Conservation (phyloP, 2,888 invertebrate species). For the Ecdyonurus torrentis region DNA sequence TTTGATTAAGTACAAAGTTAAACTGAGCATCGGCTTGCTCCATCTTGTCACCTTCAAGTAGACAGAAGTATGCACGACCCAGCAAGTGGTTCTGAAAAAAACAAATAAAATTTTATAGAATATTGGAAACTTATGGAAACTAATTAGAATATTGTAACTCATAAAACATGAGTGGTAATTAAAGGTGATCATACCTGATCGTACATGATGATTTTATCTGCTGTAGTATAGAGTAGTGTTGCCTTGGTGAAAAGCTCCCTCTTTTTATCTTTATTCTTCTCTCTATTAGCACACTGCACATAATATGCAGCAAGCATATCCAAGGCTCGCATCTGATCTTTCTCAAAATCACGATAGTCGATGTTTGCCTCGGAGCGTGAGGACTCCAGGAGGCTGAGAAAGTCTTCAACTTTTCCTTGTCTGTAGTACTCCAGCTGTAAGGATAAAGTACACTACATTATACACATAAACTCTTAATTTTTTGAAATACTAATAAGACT, state of each 20-base stretch:
- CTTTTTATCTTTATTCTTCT: constrained; percentile 88
- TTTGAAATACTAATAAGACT: not conserved
- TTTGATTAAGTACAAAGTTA: constrained; percentile 94
- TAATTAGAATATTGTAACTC: not conserved
- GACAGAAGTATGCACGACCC: constrained; percentile 93
- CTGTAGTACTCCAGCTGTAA: constrained; percentile 90
- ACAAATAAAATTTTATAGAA: too few species aligned
- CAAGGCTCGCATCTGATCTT: constrained; percentile 93
- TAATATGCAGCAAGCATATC: constrained; percentile 98
- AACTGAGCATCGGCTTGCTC: constrained; percentile 99
- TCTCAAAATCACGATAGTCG: constrained; percentile 79
- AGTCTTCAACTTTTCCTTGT: constrained; percentile 80
- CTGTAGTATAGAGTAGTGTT: constrained; percentile 91
- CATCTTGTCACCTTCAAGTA: constrained; percentile 98
- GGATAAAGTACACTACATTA: constrained; percentile 10
- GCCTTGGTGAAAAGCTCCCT: constrained; percentile 92
- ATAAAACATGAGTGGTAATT: too few species aligned
- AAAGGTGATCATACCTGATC: constrained; percentile 61
- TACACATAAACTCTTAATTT: not conserved
- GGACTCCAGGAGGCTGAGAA: constrained; percentile 83
- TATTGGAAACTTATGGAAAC: constrained; percentile 4
- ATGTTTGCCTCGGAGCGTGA: constrained; percentile 73
- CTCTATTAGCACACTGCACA: constrained; percentile 88
- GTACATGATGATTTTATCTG: constrained; percentile 99
- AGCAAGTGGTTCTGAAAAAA: constrained; percentile 74